Percentiles rank a stretch among this genome's conserved stretches.
phyloP scores from a whole-genome alignment of 2,113 vertebrate species.

The Psilopogon haemacephalus region DNA sequence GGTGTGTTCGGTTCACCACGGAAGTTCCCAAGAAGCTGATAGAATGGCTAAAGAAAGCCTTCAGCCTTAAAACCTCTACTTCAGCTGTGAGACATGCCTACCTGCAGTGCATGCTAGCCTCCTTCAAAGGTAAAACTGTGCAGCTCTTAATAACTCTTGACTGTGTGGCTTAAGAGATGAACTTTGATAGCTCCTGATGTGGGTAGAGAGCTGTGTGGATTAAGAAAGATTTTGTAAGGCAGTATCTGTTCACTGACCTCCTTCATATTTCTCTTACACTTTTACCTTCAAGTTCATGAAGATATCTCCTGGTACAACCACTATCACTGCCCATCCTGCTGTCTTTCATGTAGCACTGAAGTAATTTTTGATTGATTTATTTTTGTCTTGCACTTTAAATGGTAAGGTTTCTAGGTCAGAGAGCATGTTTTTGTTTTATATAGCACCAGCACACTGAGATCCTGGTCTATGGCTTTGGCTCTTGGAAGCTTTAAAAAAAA shows the following conservation, averaged over 20 bases:
- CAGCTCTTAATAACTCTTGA: not conserved
- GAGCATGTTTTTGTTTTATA: not conserved
- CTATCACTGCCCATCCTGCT: not conserved
- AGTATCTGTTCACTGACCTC: not conserved
- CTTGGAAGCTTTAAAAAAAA: not conserved
- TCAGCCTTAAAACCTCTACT: constrained; percentile 92
- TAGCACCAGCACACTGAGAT: not conserved
- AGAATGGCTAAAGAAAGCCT: constrained; percentile 95
- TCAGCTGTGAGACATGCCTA: constrained; percentile 92
- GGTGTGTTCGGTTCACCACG: constrained; percentile 86
- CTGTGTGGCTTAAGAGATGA: not conserved
- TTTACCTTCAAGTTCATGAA: not conserved
- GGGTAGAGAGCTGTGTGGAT: not conserved
- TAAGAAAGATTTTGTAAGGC: not conserved
- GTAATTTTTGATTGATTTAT: not conserved
- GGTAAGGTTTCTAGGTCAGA: not conserved
- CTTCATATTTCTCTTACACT: not conserved
- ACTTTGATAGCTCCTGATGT: not conserved
- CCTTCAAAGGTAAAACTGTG: constrained; percentile 86
- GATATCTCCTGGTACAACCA: not conserved
- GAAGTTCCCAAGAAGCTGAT: constrained; percentile 85
- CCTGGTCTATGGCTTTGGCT: not conserved
- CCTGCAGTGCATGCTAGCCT: constrained; percentile 90
- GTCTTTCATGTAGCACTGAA: not conserved
- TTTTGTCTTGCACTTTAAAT: not conserved